These are phyloP conservation scores for Plemyria rubiginata DNA, from an alignment of 2,888 invertebrate genomes.

Conservation along the genomic window DNA sequence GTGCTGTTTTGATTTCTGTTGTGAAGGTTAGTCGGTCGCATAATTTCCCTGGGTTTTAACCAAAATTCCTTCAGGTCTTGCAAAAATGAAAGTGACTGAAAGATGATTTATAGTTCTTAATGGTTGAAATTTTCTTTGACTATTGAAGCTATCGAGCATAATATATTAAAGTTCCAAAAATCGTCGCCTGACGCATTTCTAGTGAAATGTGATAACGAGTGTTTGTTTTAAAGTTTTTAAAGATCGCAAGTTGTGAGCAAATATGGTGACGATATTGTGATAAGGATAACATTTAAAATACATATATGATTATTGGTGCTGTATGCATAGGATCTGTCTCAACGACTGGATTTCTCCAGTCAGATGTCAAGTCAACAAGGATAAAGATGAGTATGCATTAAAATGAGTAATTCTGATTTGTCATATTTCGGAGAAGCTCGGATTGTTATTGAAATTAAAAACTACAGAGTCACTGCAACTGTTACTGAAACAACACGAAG, in stretches of 20 bases:
- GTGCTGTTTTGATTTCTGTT: too few species aligned
- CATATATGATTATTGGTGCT: neutral
- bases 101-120: too few species aligned
- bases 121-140: too few species aligned
- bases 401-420: neutral
- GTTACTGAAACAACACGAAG: too few species aligned
- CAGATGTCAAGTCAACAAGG: neutral
- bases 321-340: conserved; percentile 3
- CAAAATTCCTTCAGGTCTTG: too few species aligned
- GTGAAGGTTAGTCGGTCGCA: too few species aligned
- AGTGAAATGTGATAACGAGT: conserved; percentile 3
- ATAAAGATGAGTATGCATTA: conserved; percentile 1
- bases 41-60: too few species aligned
- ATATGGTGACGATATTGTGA: conserved; percentile 9
- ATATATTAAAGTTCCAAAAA: neutral
- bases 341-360: conserved; percentile 15
- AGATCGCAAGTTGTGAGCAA: neutral
- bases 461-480: too few species aligned
- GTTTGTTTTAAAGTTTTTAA: conserved; percentile 7
- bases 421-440: too few species aligned
- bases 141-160: too few species aligned
- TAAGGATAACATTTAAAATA: conserved; percentile 13
- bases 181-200: conserved; percentile 5
- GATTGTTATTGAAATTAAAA: too few species aligned
- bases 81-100: too few species aligned